Evolutionary conservation across 2,888 invertebrate genomes (phyloP).

Genomic region (Drosophila borborema): DNA sequence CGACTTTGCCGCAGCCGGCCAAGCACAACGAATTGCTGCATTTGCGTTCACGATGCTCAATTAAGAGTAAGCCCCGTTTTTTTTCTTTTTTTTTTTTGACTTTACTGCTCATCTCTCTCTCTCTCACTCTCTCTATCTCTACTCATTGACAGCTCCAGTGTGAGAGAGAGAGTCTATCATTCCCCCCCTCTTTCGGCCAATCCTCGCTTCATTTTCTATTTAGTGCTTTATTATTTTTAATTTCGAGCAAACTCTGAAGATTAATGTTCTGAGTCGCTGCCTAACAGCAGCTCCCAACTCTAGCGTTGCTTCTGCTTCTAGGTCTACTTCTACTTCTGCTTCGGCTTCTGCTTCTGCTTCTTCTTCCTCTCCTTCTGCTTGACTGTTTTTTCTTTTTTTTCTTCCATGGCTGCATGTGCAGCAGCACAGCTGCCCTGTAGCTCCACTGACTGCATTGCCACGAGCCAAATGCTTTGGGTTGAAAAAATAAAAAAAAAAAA

Average conservation of each 20-base stretch:
- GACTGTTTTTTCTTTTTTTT: background rate
- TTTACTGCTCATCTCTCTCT: background rate
- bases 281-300: constrained; percentile 19
- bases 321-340: background rate
- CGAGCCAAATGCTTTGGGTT: constrained; percentile 32
- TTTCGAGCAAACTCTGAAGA: constrained; percentile 67
- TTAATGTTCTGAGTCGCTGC: constrained; percentile 75
- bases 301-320: constrained; percentile 6
- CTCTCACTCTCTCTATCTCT: background rate
- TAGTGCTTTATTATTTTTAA: constrained; percentile 79
- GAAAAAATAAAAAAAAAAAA: background rate
- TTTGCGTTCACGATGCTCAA: constrained; percentile 69
- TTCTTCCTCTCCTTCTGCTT: background rate
- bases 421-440: constrained; percentile 27
- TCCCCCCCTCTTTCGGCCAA: constrained; percentile 16
- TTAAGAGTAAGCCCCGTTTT: constrained; percentile 51
- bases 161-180: background rate
- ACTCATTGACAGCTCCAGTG: constrained; percentile 15
- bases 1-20: constrained; percentile 53
- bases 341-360: constrained; percentile 1
- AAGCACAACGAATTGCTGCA: constrained; percentile 75
- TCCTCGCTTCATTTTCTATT: constrained; percentile 70
- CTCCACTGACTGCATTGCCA: constrained; percentile 38
- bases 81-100: constrained; percentile 14
- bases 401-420: constrained; percentile 21